phyloP scores from a whole-genome alignment of 2,113 vertebrate species.

The Camelus dromedarius region DNA sequence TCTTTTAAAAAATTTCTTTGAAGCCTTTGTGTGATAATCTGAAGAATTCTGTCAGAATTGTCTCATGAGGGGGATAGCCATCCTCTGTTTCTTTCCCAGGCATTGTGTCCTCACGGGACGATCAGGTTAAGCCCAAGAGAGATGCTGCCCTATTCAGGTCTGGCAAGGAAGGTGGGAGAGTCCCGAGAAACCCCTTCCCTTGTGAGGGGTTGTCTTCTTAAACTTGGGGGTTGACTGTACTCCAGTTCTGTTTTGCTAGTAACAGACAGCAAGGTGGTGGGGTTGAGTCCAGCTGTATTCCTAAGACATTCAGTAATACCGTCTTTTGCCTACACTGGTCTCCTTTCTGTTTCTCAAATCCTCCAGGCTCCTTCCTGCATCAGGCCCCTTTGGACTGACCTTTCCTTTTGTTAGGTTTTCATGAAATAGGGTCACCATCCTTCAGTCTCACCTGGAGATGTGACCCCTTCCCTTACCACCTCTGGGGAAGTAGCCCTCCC shows the following conservation, averaged over 20 bases:
- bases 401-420: background rate
- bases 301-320: rapidly evolving
- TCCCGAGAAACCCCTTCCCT: background rate
- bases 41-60: background rate
- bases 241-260: background rate
- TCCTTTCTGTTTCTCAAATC: background rate
- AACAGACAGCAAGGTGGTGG: background rate
- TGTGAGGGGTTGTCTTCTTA: background rate
- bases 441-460: background rate
- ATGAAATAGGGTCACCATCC: background rate
- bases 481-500: too few species aligned
- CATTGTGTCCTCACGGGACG: background rate
- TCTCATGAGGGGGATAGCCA: background rate
- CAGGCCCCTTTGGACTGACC: background rate
- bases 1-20: background rate
- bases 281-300: too few species aligned
- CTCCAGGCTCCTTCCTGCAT: background rate
- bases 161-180: background rate
- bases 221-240: background rate
- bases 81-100: background rate
- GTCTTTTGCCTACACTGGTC: rapidly evolving
- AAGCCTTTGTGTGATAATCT: background rate
- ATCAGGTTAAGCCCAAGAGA: background rate
- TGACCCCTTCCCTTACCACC: background rate
- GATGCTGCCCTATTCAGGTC: too few species aligned